Evolutionary conservation across 2,797 vertebrate species (phyloP), one percentile per base, ranked within the genome.

Genomic region (Paedocypris micromegethes): DNA sequence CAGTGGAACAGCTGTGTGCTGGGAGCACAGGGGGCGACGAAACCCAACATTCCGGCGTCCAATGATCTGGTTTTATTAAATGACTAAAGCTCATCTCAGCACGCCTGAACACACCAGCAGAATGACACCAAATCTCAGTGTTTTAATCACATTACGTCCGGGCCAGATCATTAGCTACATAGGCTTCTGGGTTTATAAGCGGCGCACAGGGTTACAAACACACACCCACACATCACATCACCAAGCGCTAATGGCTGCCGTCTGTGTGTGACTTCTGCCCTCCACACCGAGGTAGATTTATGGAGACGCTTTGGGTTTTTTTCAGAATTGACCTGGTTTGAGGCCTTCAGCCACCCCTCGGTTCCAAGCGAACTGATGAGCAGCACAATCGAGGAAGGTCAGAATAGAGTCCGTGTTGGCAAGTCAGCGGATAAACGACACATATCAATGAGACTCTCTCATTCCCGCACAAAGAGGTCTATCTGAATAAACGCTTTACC

Each of bases 41-140:
- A 61, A 58, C 54, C 61, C 64, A 23, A 58, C 4, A 37, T 72
- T 58, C 54, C 68, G 63, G 49, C 80, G 58, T 78, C 74, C 72
- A 79, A 77, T 75, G 75, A 75, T 77, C 74, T 63, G 64, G 58
- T 79, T 80, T 80, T 77, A 81, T 80, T 76, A 73, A 79, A 81
- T 80, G 75, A 84, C 82, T 75, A 71, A 75, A 67, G 76, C 70
- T 77, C 75, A 63, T 78, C 75, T 73, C 78, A 52, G 61, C 78
- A 76, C 52, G 76, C 68, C 62, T 70, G 5, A 78, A 63, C 60
- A 69, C 67, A 76, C 64, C 76, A 68, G 76, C 66, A 81, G 64
- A 68, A 66, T 69, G 41, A 72, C 72, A 74, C 64, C 43, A 40
- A 75, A 82, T 78, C 72, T 68, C 74, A 74, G 68, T 63, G 60